Percentiles rank a stretch among this genome's conserved stretches.
Conservation (phyloP, 2,113 vertebrate species). For the Plestiodon gilberti region DNA sequence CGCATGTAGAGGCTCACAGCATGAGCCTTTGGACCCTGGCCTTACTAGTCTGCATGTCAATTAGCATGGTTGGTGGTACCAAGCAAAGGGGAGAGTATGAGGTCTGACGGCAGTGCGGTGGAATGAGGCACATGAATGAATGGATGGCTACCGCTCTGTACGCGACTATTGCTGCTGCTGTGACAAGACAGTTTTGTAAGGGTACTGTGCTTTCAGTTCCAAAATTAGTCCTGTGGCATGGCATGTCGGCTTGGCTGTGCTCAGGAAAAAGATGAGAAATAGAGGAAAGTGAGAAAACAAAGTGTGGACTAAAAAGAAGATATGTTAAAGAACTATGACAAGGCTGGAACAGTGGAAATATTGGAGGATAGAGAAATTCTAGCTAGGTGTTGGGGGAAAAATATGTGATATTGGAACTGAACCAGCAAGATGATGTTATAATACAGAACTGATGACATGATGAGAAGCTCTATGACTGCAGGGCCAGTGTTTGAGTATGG, state of each 20-base stretch:
- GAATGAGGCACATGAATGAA: not conserved
- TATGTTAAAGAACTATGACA: not conserved
- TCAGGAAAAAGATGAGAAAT: not conserved
- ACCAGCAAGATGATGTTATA: not conserved
- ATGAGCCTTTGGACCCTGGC: not conserved
- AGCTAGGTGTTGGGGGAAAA: not conserved
- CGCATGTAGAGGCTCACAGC: not conserved
- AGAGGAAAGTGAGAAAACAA: not conserved
- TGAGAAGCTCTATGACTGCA: not conserved
- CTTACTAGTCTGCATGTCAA: not conserved
- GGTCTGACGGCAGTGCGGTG: not conserved
- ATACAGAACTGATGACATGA: not conserved
- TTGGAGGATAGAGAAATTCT: not conserved
- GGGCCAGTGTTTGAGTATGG: not conserved
- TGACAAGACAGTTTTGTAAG: conserved; percentile 9
- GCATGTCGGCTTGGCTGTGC: not conserved
- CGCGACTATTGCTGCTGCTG: not conserved
- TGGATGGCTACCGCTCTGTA: not conserved
- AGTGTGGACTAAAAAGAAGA: not conserved
- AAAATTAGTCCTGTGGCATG: conserved; percentile 15
- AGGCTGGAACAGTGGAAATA: not conserved
- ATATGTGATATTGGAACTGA: not conserved
- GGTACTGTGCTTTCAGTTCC: conserved; percentile 3
- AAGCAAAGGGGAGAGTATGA: not conserved
- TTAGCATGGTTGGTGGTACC: not conserved